A percentile compares a stretch with the other conserved stretches of the same genome.
Conservation (phyloP, 2,888 invertebrate species). For the Hyles lineata region DNA sequence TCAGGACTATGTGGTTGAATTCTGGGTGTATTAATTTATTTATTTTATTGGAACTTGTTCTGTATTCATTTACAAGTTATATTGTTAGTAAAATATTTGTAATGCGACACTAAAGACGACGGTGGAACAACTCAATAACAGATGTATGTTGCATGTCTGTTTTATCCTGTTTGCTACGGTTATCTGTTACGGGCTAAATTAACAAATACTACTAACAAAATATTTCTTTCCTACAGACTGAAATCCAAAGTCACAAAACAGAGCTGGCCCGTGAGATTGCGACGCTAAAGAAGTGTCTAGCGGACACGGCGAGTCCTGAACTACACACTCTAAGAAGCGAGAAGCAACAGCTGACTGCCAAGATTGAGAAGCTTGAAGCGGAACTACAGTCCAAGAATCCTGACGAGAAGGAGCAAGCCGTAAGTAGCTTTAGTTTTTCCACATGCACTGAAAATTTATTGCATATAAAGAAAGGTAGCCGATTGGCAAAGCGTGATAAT, state of each 20-base stretch:
- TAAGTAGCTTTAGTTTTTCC: slow-evolving; percentile 49
- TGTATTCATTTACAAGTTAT: no score
- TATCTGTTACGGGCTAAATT: no score
- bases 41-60: no score
- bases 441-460: neutral
- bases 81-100: no score
- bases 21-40: no score
- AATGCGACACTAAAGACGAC: no score
- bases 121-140: no score
- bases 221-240: slow-evolving; percentile 61
- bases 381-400: slow-evolving; percentile 40
- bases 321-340: slow-evolving; percentile 58
- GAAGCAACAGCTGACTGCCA: slow-evolving; percentile 46
- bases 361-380: slow-evolving; percentile 44
- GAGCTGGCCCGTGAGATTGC: slow-evolving; percentile 72
- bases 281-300: slow-evolving; percentile 66
- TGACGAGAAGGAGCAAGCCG: slow-evolving; percentile 72
- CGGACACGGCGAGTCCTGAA: slow-evolving; percentile 58
- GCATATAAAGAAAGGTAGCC: neutral
- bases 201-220: neutral
- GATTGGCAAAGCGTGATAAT: no score
- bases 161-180: no score
- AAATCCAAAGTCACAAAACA: slow-evolving; percentile 75
- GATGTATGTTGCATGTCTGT: no score
- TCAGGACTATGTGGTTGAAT: no score